Evolutionary conservation across 2,113 vertebrate species (phyloP).

Genomic region (Bufo gargarizans): DNA sequence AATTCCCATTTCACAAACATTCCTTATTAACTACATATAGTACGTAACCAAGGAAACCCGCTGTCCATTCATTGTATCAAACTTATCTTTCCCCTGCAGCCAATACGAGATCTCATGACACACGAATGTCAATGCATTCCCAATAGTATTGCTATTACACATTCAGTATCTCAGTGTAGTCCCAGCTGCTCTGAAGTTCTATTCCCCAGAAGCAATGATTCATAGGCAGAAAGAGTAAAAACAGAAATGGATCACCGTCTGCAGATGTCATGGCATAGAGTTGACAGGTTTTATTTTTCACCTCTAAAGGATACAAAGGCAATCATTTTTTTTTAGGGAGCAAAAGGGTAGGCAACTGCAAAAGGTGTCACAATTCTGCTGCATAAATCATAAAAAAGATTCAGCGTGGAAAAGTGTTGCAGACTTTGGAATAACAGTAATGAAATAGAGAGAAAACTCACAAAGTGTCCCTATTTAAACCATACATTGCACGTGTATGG

Average conservation of each 20-base stretch:
- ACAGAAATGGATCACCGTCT: constrained; percentile 46
- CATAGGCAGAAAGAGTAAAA: constrained; percentile 51
- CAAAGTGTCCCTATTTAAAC: not conserved
- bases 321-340: constrained; percentile 33
- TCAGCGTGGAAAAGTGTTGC: constrained; percentile 36
- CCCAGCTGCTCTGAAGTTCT: constrained; percentile 33
- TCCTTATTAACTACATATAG: not conserved
- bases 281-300: constrained; percentile 51
- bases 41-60: constrained; percentile 22
- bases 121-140: constrained; percentile 50
- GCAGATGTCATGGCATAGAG: constrained; percentile 45
- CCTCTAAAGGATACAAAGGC: constrained; percentile 44
- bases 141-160: constrained; percentile 17
- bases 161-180: constrained; percentile 40
- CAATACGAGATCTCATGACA: constrained; percentile 32
- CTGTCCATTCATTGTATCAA: constrained; percentile 27
- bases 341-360: constrained; percentile 44
- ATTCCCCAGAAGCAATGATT: constrained; percentile 56
- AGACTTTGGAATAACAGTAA: constrained; percentile 35
- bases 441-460: constrained; percentile 32
- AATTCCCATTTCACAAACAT: not conserved
- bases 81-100: constrained; percentile 46
- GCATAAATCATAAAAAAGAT: not conserved
- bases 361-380: constrained; percentile 35
- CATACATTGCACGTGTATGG: not conserved